Evolutionary conservation across 2,113 vertebrate species (phyloP), one percentile per base, ranked within the genome.

Genomic region (Chionodraco myersi): DNA sequence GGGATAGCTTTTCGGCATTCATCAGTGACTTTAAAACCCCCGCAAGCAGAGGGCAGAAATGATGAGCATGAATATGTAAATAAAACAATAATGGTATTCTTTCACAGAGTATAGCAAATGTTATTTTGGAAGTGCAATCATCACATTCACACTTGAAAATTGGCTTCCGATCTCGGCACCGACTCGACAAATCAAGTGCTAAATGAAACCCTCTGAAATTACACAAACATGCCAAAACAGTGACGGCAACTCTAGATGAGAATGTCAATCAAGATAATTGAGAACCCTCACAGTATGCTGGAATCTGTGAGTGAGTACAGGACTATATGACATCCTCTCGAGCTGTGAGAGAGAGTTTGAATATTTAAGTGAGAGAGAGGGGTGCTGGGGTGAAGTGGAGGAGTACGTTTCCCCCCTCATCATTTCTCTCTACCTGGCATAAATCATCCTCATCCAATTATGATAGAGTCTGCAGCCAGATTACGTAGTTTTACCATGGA

Each of bases 371-470:
- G 14, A 6, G 53, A 41, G 47, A 70, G 23, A 49, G 53, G 65
- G 10, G 49, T 30, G n/a, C 30, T 72, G 53, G 51, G 47, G 47
- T 62, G 13, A 58, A 69, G 72, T 49, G 30, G 63, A 65, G 53
- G 36, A 18, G 45, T 75, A 52, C 58, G 36, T 51, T 78, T 78
- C 56, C 77, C 30, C n/a, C 41, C 73, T 79, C 79, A 84, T 90
- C 74, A 79, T 86, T 91, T 85, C 77, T 80, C 75, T 80, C 57
- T 69, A 88, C 85, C 85, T 86, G 72, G 65, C 67, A 90, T 93
- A 88, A 93, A 92, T 92, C 85, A 89, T 90, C 81, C 78, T 91
- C 86, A 90, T 91, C 85, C 88, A 93, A 89, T 94, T 93, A 93
- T 89, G 74, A 90, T 91, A 64, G 86, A 90, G 87, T 93, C 84